Percentiles rank a stretch among this genome's conserved stretches.
Evolutionary conservation across 2,113 vertebrate genomes (phyloP).

Genomic region (Lepidothrix coronata): DNA sequence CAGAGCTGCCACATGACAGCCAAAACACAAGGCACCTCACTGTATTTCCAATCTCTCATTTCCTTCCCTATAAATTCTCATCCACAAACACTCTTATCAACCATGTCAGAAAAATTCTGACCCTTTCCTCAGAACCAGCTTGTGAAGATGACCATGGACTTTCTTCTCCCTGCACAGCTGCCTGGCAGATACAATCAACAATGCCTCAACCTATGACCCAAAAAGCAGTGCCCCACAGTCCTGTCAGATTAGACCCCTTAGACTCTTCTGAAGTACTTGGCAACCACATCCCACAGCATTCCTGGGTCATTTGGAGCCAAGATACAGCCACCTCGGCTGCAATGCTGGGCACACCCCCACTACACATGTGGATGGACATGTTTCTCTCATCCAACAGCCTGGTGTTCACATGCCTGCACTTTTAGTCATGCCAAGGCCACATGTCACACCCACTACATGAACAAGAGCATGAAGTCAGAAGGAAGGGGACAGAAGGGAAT

Average conservation of each 20-base stretch:
- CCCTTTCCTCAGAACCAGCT: neutral
- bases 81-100: neutral
- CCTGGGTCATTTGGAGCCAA: neutral
- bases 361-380: neutral
- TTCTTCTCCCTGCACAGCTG: neutral
- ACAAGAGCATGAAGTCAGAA: neutral
- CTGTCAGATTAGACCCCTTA: neutral
- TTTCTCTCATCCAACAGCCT: neutral
- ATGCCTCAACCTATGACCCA: rapidly evolving
- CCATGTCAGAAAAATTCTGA: neutral
- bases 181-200: neutral
- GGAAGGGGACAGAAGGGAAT: neutral
- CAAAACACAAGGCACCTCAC: neutral
- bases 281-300: neutral
- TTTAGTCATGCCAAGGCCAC: neutral
- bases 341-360: neutral
- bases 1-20: rapidly evolving
- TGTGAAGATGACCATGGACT: neutral
- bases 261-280: rapidly evolving
- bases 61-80: neutral
- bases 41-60: neutral
- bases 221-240: neutral
- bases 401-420: neutral
- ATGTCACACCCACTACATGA: rapidly evolving
- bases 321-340: neutral